Evolutionary conservation across 1,140 invertebrate genomes (phyloP).

Genomic region (Heliothis virescens): DNA sequence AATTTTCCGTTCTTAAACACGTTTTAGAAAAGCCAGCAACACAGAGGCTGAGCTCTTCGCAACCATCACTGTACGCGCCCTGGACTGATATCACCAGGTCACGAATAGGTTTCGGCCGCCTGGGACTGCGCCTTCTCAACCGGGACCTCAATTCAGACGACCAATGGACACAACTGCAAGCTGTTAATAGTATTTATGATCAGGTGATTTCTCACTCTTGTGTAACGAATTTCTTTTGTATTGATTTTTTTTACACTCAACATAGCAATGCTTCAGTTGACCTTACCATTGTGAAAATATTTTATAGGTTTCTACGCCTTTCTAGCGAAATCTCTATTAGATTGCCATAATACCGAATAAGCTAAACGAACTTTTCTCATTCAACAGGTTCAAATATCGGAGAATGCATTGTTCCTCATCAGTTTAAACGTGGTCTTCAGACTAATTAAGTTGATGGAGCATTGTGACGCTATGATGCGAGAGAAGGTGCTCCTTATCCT

Average conservation of each 20-base stretch:
- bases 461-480: slow-evolving; percentile 67
- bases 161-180: slow-evolving; percentile 70
- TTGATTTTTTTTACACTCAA: neutral
- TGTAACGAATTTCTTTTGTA: neutral
- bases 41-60: slow-evolving; percentile 69
- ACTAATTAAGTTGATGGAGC: slow-evolving; percentile 71
- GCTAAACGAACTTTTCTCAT: slow-evolving; percentile 31
- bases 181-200: slow-evolving; percentile 75
- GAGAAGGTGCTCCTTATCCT: slow-evolving; percentile 78
- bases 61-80: slow-evolving; percentile 74
- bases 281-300: no score
- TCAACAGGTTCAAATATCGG: slow-evolving; percentile 77
- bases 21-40: slow-evolving; percentile 42
- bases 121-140: slow-evolving; percentile 68
- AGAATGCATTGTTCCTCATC: slow-evolving; percentile 76
- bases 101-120: slow-evolving; percentile 68
- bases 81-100: slow-evolving; percentile 74
- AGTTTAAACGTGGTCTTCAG: slow-evolving; percentile 70
- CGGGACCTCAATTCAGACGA: slow-evolving; percentile 71
- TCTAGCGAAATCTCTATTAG: no score
- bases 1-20: slow-evolving; percentile 55
- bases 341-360: no score
- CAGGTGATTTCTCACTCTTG: slow-evolving; percentile 59
- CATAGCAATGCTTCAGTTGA: no score
- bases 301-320: no score